A percentile compares a stretch with the other conserved stretches of the same genome.
phyloP scores from a whole-genome alignment of 2,113 vertebrate species.

The Atlantisia rogersi region DNA sequence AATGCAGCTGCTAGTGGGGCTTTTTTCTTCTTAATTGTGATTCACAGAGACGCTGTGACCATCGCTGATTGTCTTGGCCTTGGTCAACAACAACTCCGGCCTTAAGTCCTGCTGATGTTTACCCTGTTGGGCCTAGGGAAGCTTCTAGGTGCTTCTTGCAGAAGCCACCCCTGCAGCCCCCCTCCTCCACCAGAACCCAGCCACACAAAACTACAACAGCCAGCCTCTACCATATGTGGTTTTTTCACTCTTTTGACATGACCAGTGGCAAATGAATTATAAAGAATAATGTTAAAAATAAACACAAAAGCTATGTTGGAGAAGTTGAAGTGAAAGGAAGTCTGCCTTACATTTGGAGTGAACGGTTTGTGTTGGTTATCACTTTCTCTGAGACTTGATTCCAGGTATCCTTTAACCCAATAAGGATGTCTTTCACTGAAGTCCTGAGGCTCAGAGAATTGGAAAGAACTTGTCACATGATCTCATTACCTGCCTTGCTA shows the following conservation, averaged over 20 bases:
- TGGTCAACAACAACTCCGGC: too few relatives aligned
- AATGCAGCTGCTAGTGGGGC: too few relatives aligned
- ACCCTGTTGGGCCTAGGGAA: too few relatives aligned
- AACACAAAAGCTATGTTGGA: background rate
- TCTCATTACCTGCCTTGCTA: background rate
- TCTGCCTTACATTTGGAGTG: background rate
- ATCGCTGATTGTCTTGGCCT: too few relatives aligned
- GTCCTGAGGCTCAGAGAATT: background rate
- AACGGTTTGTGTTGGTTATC: background rate
- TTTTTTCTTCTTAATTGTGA: too few relatives aligned
- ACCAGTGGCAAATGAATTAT: background rate
- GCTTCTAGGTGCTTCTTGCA: too few relatives aligned
- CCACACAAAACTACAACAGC: too few relatives aligned
- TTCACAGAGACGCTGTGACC: too few relatives aligned
- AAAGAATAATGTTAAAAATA: background rate
- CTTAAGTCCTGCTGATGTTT: too few relatives aligned
- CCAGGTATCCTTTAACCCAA: background rate
- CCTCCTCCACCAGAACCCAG: too few relatives aligned
- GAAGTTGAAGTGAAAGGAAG: background rate
- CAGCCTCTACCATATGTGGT: fast-evolving
- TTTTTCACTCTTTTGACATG: background rate
- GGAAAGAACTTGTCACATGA: background rate
- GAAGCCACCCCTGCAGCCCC: too few relatives aligned
- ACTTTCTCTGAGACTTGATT: background rate
- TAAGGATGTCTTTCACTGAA: background rate